Base-by-base conservation (phyloP, 1,140 invertebrate genomes). In the Ostrea denselamellosa region DNA sequence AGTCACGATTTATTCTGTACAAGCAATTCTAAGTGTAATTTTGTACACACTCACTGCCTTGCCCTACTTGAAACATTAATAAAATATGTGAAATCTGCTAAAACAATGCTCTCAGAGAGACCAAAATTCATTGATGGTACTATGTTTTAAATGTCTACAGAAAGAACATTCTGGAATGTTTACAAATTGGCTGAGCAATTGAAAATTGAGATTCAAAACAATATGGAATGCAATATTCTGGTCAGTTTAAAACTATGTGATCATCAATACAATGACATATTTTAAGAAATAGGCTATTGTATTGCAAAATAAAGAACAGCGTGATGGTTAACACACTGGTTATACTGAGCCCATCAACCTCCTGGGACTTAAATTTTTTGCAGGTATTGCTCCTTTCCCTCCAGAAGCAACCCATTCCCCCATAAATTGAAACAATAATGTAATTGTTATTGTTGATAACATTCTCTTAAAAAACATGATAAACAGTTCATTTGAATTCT, bases 41-140 rank as follows among this genome's bases (percentile, higher is more conserved):
- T 77, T 77, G 9, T 28, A 12, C 22, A 77, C 68, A 77, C 22
- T 28, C 34, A 28, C 25, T 14, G 10, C 2, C 12, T 77, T 14
- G 68, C 68, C 68, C 68, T 77, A 77, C 22, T 77, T 77, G 28
- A 77, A 77, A 77, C 58, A 77, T 25, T 8, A 77, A 77, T 25
- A 77, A 77, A 28, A 77, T 34, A 0, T 77, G 68, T 77, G 68
- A 77, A 77, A 34, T 25, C 3, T 77, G 25, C 28, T 28, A 5
- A 34, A 77, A 44, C 68, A 77, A 62, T 56, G 14, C 28, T 22
- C 68, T 77, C 68, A 28, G 25, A 77, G 10, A 77, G 68, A 25
- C 68, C 25, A 77, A 28, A 77, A 25, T 77, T 77, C 12, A 77
- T 77, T 77, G 28, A 77, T 25, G 9, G 25, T 25, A 71, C 12